Percentiles rank a stretch among this genome's conserved stretches.
Evolutionary conservation across 2,113 vertebrate species (phyloP).

Genomic region (Peromyscus maniculatus): DNA sequence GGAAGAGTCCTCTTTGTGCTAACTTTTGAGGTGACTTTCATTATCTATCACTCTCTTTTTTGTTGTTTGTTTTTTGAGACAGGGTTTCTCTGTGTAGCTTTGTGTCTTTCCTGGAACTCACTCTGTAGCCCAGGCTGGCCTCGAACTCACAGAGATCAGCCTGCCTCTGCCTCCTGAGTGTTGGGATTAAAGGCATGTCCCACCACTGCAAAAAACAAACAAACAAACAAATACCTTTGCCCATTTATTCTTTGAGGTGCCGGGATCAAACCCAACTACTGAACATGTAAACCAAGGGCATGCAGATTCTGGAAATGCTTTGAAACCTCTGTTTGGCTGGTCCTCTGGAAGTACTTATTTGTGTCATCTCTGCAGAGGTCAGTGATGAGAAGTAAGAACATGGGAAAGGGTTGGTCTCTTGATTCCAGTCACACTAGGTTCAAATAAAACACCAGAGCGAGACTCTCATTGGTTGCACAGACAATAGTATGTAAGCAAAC

Average conservation of each 20-base stretch:
- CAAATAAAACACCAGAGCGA: background rate
- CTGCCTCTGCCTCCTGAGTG: no score
- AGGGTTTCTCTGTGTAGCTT: no score
- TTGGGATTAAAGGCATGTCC: no score
- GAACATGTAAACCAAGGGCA: background rate
- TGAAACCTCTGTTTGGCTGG: background rate
- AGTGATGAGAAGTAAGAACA: background rate
- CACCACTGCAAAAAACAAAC: background rate
- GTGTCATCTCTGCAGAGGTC: background rate
- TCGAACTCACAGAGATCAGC: no score
- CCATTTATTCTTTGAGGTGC: background rate
- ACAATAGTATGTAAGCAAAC: background rate
- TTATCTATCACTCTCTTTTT: background rate
- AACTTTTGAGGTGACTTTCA: background rate
- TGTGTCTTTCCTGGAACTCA: no score
- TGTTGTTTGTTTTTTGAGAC: no score
- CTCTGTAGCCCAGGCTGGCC: no score
- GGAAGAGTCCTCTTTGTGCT: background rate
- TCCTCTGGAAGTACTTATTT: background rate
- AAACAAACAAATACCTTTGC: background rate
- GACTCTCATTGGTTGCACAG: background rate
- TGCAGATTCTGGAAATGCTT: background rate
- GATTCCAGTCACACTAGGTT: background rate
- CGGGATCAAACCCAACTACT: background rate
- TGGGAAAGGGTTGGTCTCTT: background rate